These are phyloP conservation scores for Isurus oxyrinchus DNA, from an alignment of 2,113 vertebrate genomes.

Conservation along the genomic window DNA sequence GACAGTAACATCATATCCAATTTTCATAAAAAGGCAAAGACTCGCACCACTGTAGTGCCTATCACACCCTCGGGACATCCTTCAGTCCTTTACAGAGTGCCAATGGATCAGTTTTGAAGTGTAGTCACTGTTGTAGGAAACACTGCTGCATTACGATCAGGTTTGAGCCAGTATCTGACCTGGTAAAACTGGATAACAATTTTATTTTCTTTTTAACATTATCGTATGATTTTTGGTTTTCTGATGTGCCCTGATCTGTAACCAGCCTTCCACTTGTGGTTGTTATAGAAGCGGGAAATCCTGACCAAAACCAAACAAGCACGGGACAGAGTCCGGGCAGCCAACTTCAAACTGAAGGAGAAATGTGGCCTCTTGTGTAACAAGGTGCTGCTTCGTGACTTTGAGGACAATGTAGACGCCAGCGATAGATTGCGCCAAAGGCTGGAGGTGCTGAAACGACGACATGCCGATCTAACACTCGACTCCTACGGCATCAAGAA, in stretches of 20 bases:
- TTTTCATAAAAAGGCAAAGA: background rate
- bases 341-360: slow-evolving; percentile 58
- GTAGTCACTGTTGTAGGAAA: background rate
- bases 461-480: slow-evolving; percentile 46
- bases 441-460: slow-evolving; percentile 55
- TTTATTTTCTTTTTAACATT: background rate
- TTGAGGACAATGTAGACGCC: slow-evolving; percentile 59
- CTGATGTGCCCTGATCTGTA: background rate
- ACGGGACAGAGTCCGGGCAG: slow-evolving; percentile 50
- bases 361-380: slow-evolving; percentile 65
- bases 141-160: background rate
- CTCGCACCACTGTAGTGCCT: no score
- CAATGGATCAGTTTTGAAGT: no score
- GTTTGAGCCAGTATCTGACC: background rate
- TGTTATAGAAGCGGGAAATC: slow-evolving; percentile 47
- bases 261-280: background rate
- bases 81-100: no score
- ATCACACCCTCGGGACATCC: no score
- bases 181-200: background rate
- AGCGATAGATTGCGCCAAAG: slow-evolving; percentile 45
- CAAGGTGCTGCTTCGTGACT: slow-evolving; percentile 59
- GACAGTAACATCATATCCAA: background rate
- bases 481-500: slow-evolving; percentile 49
- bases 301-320: slow-evolving; percentile 59
- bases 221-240: background rate